A percentile compares a stretch with the other conserved stretches of the same genome.
Evolutionary conservation across 53 echinoderm and acorn worm genomes (phyloP).

Genomic region (Holothuria scabra): DNA sequence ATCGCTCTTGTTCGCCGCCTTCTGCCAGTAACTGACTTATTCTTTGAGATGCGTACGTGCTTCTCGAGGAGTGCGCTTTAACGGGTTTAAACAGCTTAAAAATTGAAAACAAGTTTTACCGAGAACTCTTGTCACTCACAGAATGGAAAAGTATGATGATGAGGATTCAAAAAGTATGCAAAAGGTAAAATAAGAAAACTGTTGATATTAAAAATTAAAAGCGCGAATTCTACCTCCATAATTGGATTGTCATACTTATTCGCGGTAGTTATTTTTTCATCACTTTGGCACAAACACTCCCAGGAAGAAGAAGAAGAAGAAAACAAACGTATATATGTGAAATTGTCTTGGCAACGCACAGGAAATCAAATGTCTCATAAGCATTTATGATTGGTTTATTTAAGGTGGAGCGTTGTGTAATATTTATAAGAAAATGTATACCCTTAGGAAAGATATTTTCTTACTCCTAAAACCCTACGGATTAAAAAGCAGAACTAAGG

Average conservation of each 20-base stretch:
- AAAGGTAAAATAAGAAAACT: neutral
- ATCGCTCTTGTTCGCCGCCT: neutral
- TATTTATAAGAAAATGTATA: too few relatives aligned
- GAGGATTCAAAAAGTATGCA: neutral
- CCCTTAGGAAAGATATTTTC: too few relatives aligned
- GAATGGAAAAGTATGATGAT: neutral
- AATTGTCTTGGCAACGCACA: too few relatives aligned
- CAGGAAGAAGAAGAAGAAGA: too few relatives aligned
- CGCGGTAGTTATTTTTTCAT: neutral
- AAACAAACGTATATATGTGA: too few relatives aligned
- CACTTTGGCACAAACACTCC: neutral
- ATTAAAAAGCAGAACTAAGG: too few relatives aligned
- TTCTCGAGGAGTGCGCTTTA: constrained; percentile 13
- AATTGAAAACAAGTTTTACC: constrained; percentile 32
- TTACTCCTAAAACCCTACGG: too few relatives aligned
- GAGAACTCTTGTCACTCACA: constrained; percentile 20
- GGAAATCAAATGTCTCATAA: too few relatives aligned
- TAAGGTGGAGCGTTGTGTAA: too few relatives aligned
- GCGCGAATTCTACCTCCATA: constrained; percentile 13
- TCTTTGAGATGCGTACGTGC: constrained; percentile 10
- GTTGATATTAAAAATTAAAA: constrained; percentile 35
- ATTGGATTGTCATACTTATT: constrained; percentile 18
- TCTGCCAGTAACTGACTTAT: neutral
- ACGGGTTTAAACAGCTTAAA: neutral
- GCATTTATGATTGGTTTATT: too few relatives aligned